Evolutionary conservation across 2,888 invertebrate species (phyloP).

Genomic region (Meteorus colon): DNA sequence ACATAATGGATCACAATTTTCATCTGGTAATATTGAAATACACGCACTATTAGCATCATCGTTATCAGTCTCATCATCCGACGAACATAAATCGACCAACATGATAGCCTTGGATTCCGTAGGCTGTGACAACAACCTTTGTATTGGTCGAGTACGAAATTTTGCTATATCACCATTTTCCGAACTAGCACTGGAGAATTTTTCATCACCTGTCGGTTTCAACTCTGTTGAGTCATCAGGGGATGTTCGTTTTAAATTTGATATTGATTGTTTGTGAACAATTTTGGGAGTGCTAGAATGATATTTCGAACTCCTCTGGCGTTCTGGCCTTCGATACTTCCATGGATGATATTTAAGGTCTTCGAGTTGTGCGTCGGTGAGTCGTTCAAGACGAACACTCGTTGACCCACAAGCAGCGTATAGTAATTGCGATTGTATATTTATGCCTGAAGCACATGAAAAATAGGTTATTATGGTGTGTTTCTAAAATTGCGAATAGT

Average conservation of each 20-base stretch:
- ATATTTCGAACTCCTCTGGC: conserved; percentile 51
- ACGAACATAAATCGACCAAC: conserved; percentile 80
- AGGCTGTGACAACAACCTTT: conserved; percentile 6
- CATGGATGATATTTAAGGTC: conserved; percentile 62
- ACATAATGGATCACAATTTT: conserved; percentile 61
- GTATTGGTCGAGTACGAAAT: conserved; percentile 35
- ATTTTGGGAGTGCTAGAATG: conserved; percentile 51
- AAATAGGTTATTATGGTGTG: not conserved
- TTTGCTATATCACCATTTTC: conserved; percentile 14
- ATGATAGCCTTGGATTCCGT: conserved; percentile 53
- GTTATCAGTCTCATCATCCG: conserved; percentile 77
- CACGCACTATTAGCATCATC: conserved; percentile 58
- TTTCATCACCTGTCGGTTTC: conserved; percentile 2
- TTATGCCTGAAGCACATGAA: conserved; percentile 58
- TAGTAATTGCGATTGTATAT: conserved; percentile 73
- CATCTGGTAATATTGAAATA: conserved; percentile 55
- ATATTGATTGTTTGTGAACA: not conserved
- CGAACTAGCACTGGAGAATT: not conserved
- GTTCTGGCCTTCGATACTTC: conserved; percentile 55
- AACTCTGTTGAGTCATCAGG: not conserved
- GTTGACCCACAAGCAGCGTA: conserved; percentile 75
- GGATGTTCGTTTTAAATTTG: not conserved
- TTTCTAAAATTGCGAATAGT: conserved; percentile 3
- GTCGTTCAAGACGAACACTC: conserved; percentile 73
- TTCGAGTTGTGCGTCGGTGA: conserved; percentile 73